phyloP scores from a whole-genome alignment of 2,113 vertebrate genomes.

The Phoenicopterus ruber region DNA sequence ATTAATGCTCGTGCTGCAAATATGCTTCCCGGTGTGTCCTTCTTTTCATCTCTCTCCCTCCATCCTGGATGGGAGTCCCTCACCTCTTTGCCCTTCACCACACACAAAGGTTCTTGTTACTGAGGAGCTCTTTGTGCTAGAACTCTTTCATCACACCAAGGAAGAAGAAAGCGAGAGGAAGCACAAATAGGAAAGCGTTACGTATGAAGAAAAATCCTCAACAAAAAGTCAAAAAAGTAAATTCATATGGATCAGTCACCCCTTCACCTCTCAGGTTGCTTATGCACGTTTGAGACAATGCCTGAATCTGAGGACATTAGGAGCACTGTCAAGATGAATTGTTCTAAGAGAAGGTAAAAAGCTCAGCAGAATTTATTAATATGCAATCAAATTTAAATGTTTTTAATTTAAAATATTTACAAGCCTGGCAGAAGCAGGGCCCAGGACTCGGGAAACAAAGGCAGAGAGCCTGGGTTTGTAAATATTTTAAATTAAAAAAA shows the following conservation, averaged over 20 bases:
- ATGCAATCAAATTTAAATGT: neutral
- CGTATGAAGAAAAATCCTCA: neutral
- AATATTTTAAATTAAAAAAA: neutral
- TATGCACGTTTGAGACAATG: neutral
- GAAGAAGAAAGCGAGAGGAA: neutral
- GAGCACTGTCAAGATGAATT: neutral
- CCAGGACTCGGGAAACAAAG: neutral
- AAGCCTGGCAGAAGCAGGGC: neutral
- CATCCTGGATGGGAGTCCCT: neutral
- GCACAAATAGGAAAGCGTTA: neutral
- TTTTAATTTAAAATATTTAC: neutral
- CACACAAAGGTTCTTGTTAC: neutral
- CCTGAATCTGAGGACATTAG: neutral
- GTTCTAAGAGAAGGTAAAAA: neutral
- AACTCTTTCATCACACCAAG: neutral
- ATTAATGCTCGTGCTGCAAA: neutral
- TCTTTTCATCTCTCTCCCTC: neutral
- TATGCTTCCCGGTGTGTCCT: neutral
- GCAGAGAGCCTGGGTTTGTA: neutral
- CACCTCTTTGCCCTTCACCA: neutral
- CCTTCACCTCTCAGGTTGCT: neutral
- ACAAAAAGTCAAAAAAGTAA: neutral
- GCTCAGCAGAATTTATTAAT: neutral
- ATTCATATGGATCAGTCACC: neutral
- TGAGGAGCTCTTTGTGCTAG: neutral